Base-by-base conservation (phyloP, 2,113 vertebrate genomes). In the Dromaius novaehollandiae region DNA sequence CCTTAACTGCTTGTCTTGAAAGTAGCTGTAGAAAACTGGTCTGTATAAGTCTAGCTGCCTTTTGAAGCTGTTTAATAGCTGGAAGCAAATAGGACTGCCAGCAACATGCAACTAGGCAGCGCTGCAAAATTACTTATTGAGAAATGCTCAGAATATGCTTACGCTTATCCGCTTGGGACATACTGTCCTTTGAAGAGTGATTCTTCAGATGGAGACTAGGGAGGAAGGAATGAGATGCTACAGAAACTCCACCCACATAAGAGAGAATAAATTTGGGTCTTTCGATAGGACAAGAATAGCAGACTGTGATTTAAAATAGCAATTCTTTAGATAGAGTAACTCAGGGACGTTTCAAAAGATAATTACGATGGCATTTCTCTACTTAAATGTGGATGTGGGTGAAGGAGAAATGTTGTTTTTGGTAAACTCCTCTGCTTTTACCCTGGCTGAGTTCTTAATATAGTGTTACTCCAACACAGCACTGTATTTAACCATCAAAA, bases 281-380 rank as follows among this genome's bases (percentile, higher is more conserved):
- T 93, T 90, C 66, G 56, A 81, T 87, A 63, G 73, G 70, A 89
- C 89, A 84, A 77, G 79, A 84, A 93, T 90, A 84, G 81, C 68
- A 77, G 78, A 76, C 80, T 96, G 82, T 93, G 60, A 95, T 82
- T 96, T 88, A 86, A 94, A 95, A 74, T 84, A 89, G 78, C 63
- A 87, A 56, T 94, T 94, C 75, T 88, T 69, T 95, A 96, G 90
- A 55, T 96, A 90, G 69, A 87, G 82, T 95, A 97, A 96, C 96
- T 97, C 97, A 97, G 96, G 97, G 96, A 97, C 17, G n/a, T 97
- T 95, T 95, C 63, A 58, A 61, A 94, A 83, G 46, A 75, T 78
- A 94, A 86, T 94, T 91, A 40, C 14, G 4, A 68, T 51, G 20
- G 82, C 82, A 81, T 92, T 95, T 87, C 86, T 96, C 48, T 89